Evolutionary conservation across 1,140 invertebrate genomes (phyloP), one percentile per base, ranked within the genome.

Genomic region (Phocides pigmalion): DNA sequence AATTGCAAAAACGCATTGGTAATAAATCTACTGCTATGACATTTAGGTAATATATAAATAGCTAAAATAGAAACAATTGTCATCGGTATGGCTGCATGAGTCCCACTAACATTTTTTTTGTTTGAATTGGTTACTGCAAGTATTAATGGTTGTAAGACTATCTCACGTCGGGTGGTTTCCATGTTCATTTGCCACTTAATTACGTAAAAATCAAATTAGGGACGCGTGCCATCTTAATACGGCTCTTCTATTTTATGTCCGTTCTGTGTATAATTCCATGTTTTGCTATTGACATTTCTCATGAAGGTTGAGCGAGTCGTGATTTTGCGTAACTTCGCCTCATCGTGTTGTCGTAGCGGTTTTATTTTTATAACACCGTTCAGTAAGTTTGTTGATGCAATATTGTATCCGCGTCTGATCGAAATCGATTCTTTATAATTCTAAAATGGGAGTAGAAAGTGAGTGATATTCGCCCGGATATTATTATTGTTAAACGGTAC

Each of bases 301-400:
- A 67, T 79, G 87, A 88, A 89, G 85, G 85, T 81, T 83, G 63
- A 63, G 59, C 46, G 64, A 81, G 83, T 88, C 85, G 87, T 90
- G 87, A 87, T 87, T 89, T 89, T 87, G 84, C 84, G 84, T 85
- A 89, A 89, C 81, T 82, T 76, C 56, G 80, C 76, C 78, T 78
- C 82, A 78, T 74, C 72, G 80, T 59, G 54, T 56, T 71, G 73
- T 64, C 72, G 81, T 78, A 70, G 72, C 32, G 59, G 62, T 71
- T 82, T 72, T 72, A 70, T 63, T 70, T 66, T 54, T 67, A 49
- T 47, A 59, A 14, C 19, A 22, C 12, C 44, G 19, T 22, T 47
- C 42, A 35, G 56, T 19, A 17, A 58, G 35, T 39, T 28, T 28
- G 54, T 58, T 59, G 42, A 47, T 59, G 56, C 42, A 59, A 47